Base-by-base conservation (phyloP, 2,888 invertebrate species). In the Muscina levida region DNA sequence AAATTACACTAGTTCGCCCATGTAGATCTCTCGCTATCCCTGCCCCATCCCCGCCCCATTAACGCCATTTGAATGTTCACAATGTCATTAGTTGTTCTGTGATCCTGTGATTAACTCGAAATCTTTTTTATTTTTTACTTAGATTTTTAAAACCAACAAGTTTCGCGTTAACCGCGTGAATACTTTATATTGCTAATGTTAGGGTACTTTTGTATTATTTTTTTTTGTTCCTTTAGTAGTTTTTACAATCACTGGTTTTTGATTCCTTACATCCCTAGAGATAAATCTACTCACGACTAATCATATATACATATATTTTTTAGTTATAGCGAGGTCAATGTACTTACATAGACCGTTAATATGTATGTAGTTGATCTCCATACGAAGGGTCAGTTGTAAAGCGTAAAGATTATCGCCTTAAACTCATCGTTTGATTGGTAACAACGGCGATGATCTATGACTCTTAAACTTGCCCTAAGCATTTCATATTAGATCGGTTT, bases 81-180 rank as follows among this genome's bases (percentile, higher is more conserved):
- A 67, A 19, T 22, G 19, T 22, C 51, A 11, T 48, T n/a, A n/a
- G n/a, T n/a, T 37, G 15, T 73, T 66, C 51, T 15, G 48, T 48
- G 22, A 13, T 56, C 67, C 79, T 79, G 79, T 79, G 79, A 76
- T 79, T 79, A 68, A 53, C 68, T 79, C 56, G 24, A 76, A 76
- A 68, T 44, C 67, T 72, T 72, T 74, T 72, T 66, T 66, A 71
- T 74, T 74, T 62, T 3, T 31, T 5, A 5, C 31, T 31, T n/a
- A 59, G 59, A n/a, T n/a, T n/a, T 31, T 31, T 31, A 19, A 62
- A 42, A 42, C 17, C 39, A 19, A 62, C 42, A 37, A 22, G 56
- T 56, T n/a, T n/a, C n/a, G n/a, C 31, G 39, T 59, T 66, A 31
- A 3, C 31, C 8, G 3, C 31, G 3, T 31, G 8, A 3, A 5